A percentile compares a stretch with the other conserved stretches of the same genome.
Conservation (phyloP, 2,113 vertebrate species). For the Aepyceros melampus region DNA sequence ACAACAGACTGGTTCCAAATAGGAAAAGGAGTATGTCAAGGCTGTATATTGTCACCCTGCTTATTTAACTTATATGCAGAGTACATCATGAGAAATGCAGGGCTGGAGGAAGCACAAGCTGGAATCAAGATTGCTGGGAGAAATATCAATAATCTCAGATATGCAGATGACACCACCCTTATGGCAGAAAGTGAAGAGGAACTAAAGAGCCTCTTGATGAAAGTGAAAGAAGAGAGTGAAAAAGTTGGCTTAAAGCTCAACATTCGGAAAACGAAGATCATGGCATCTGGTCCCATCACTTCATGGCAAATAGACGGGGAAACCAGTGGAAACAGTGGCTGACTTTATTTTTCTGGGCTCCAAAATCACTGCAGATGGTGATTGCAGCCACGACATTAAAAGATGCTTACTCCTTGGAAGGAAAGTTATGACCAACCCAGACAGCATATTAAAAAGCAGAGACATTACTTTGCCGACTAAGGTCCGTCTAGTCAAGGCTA, state of each 20-base stretch:
- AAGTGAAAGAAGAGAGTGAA: background rate
- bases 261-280: background rate
- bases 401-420: background rate
- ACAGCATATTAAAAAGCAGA: background rate
- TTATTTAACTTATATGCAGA: too few relatives aligned
- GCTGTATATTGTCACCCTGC: too few relatives aligned
- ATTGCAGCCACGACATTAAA: background rate
- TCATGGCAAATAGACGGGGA: background rate
- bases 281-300: background rate
- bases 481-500: background rate
- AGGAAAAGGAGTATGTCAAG: too few relatives aligned
- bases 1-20: too few relatives aligned
- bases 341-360: background rate
- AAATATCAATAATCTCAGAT: background rate
- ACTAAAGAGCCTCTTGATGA: background rate
- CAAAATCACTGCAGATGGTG: background rate
- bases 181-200: background rate
- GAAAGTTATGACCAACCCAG: background rate
- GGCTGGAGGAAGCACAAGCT: background rate
- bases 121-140: background rate
- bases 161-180: background rate
- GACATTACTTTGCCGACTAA: background rate
- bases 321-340: background rate
- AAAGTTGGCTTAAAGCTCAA: background rate
- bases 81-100: background rate